phyloP scores from a whole-genome alignment of 2,888 invertebrate species.

The Macrosoma leucophasiata region DNA sequence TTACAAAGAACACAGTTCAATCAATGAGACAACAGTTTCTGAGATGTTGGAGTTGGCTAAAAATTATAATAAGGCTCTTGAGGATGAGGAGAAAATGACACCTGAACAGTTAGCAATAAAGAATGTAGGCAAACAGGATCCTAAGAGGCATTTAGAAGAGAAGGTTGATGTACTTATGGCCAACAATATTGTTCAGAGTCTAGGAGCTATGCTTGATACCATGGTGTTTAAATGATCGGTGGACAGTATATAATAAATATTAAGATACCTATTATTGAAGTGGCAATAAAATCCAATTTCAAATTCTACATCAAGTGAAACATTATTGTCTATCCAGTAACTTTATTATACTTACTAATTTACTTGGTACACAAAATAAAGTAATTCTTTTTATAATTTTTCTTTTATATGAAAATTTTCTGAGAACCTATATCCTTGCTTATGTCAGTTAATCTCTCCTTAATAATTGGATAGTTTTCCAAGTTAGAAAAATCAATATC shows the following conservation, averaged over 20 bases:
- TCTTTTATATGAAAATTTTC: conserved; percentile 40
- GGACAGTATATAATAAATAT: conserved; percentile 35
- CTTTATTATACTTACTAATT: conserved; percentile 31
- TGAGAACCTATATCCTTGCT: conserved; percentile 52
- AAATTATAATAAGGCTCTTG: conserved; percentile 97
- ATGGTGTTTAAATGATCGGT: conserved; percentile 70
- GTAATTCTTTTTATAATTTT: conserved; percentile 37
- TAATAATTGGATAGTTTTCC: conserved; percentile 37
- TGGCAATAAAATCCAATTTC: conserved; percentile 46
- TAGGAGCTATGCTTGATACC: conserved; percentile 96
- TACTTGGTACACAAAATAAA: conserved; percentile 58
- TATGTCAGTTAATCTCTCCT: conserved; percentile 41
- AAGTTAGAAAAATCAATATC: conserved; percentile 52
- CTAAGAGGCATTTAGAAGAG: conserved; percentile 99
- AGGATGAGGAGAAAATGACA: conserved; percentile 99
- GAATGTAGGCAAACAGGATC: conserved; percentile 99
- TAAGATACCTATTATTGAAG: too few species aligned
- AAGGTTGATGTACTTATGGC: conserved; percentile 98
- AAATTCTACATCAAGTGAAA: conserved; percentile 45
- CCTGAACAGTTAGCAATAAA: conserved; percentile 99
- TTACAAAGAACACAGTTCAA: conserved; percentile 93
- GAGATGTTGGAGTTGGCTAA: conserved; percentile 98
- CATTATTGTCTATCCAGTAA: conserved; percentile 23
- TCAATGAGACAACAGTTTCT: conserved; percentile 95
- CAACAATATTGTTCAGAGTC: conserved; percentile 97